Percentiles rank a stretch among this genome's conserved stretches.
phyloP scores from a whole-genome alignment of 1,140 invertebrate genomes.

The Thaumetopoea pityocampa region DNA sequence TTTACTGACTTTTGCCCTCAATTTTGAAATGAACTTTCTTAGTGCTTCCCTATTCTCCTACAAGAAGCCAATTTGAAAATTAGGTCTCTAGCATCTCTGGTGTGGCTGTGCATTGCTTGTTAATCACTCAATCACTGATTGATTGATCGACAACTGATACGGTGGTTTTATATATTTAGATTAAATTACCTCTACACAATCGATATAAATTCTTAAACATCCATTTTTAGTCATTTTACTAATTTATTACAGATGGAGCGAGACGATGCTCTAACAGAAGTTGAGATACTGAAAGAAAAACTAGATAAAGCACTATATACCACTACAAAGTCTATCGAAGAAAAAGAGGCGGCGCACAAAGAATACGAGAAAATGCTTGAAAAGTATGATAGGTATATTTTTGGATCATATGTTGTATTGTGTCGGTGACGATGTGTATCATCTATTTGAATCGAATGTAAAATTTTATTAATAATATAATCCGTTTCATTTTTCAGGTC shows the following conservation, averaged over 20 bases:
- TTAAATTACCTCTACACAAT: no score
- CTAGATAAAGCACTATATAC: constrained; percentile 89
- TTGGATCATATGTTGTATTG: constrained; percentile 55
- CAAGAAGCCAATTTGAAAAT: no score
- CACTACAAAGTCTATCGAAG: constrained; percentile 88
- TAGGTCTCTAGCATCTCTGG: no score
- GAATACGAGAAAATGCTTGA: constrained; percentile 95
- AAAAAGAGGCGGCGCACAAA: constrained; percentile 90
- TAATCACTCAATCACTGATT: no score
- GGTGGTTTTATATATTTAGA: no score
- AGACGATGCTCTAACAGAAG: constrained; percentile 89
- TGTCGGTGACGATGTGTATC: constrained; percentile 44
- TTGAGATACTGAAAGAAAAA: constrained; percentile 92
- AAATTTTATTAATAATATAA: constrained; percentile 4
- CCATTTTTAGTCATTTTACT: no score
- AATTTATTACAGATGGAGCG: constrained; percentile 83
- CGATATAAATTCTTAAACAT: no score
- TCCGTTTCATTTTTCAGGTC: constrained; percentile 76
- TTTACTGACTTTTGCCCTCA: no score
- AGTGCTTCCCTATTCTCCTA: no score
- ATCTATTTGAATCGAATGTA: constrained; percentile 3
- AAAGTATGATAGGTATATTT: constrained; percentile 91
- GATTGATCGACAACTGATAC: no score
- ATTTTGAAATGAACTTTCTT: no score
- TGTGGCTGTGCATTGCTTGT: no score